phyloP scores from a whole-genome alignment of 2,797 vertebrate genomes.

The Phalanger gymnotis region DNA sequence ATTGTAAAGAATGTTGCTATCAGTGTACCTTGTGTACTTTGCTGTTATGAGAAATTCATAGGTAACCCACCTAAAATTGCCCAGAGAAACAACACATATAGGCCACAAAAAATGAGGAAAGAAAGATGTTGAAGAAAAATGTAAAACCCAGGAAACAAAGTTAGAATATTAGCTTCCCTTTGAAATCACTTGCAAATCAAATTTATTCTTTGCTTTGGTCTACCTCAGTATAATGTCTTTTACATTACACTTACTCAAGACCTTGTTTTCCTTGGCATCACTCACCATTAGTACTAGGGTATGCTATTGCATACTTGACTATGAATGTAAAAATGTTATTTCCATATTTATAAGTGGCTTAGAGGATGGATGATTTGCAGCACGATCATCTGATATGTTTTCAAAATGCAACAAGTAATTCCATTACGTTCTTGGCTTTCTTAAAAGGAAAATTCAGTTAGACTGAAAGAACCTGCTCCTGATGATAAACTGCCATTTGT shows the following conservation, averaged over 20 bases:
- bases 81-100: conserved; percentile 22
- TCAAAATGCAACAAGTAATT: conserved; percentile 29
- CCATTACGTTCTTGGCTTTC: not conserved
- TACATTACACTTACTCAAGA: not conserved
- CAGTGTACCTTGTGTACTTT: conserved; percentile 4
- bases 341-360: conserved; percentile 44
- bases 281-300: not conserved
- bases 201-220: conserved; percentile 27
- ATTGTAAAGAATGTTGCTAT: conserved; percentile 1
- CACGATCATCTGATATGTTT: not conserved
- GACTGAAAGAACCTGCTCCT: not conserved
- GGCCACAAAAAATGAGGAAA: not conserved
- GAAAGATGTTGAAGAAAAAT: not conserved
- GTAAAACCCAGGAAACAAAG: not conserved
- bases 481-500: not conserved
- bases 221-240: conserved; percentile 8
- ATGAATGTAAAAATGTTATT: conserved; percentile 49
- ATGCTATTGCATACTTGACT: conserved; percentile 46
- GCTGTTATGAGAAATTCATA: not conserved
- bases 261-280: conserved; percentile 10
- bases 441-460: not conserved
- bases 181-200: conserved; percentile 30
- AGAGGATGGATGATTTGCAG: not conserved
- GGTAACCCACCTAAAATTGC: not conserved
- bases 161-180: conserved; percentile 42